Evolutionary conservation across 2,888 invertebrate species (phyloP).

Genomic region (Cantharis rustica): DNA sequence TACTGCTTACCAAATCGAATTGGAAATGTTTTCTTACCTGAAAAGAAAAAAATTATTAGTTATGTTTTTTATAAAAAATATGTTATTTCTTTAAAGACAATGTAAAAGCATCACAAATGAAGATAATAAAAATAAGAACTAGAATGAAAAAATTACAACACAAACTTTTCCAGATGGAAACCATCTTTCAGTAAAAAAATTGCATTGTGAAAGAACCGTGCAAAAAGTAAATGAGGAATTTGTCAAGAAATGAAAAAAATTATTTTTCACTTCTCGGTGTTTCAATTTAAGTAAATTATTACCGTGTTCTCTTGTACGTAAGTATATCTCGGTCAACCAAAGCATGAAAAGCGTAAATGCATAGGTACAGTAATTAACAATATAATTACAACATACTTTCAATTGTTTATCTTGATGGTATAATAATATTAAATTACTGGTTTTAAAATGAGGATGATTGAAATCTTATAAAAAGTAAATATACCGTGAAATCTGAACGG

Average conservation of each 20-base stretch:
- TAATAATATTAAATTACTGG: background rate
- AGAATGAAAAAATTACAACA: background rate
- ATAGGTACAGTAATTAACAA: background rate
- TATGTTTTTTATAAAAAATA: background rate
- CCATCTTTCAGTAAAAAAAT: background rate
- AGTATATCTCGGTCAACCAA: background rate
- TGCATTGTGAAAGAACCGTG: background rate
- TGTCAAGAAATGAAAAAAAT: background rate
- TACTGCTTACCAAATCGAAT: background rate
- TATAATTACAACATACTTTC: background rate
- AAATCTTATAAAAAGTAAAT: background rate
- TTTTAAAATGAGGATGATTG: background rate
- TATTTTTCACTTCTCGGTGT: background rate
- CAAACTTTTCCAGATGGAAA: background rate
- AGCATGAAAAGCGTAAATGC: background rate
- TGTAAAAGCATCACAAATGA: background rate
- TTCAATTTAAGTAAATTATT: background rate
- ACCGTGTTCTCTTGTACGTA: background rate
- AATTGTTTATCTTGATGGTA: background rate
- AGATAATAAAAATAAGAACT: background rate
- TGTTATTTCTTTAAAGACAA: background rate
- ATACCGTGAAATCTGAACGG: background rate
- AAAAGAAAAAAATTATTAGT: background rate
- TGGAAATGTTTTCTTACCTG: background rate
- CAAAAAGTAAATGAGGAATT: background rate